Evolutionary conservation across 35 echinoderm and acorn worm genomes (phyloP), one percentile per base, ranked within the genome.

Genomic region (Heliocidaris erythrogramma): DNA sequence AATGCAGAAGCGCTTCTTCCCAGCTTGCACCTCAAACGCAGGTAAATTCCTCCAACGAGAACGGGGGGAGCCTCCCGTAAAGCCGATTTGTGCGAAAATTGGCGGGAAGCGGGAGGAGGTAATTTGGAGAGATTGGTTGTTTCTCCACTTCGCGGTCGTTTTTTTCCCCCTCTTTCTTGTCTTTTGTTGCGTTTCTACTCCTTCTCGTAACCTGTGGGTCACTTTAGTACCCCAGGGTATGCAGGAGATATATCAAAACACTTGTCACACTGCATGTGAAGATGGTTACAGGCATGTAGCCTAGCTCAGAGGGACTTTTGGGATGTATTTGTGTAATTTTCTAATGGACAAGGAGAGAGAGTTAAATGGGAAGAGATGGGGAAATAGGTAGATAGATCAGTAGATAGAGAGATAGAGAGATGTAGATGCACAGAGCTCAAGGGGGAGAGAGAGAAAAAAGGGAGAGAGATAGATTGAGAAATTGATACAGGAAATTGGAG

Each of bases 121-220:
- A 89, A 89, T 89, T 89, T 32, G 87, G 47, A 89, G 87, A 3
- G 87, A 89, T 78, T 78, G 65, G 65, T 21, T n/a, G 21, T 89
- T 48, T 24, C 86, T 88, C 30, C 30, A 12, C 5, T 69, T 69
- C 21, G 60, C 24, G 60, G 60, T 10, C 12, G 49, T 69, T 69
- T 17, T 69, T 78, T 89, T 32, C 30, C 6, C 87, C 11, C 10
- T 12, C 31, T 89, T 89, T 24, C 27, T 78, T 18, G 65, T 2
- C 5, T 78, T n/a, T 78, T 78, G 8, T n/a, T 21, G 65, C 65
- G 27, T 24, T 78, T 78, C 65, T 78, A 6, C 65, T 56, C 9
- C 9, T 78, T 78, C 21, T n/a, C 5, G 65, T 78, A 78, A 89
- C 12, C 24, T 18, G 2, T 42, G 24, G 87, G 87, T 89, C 87